Evolutionary conservation across 2,888 invertebrate genomes (phyloP).

Genomic region (Tachina lurida): DNA sequence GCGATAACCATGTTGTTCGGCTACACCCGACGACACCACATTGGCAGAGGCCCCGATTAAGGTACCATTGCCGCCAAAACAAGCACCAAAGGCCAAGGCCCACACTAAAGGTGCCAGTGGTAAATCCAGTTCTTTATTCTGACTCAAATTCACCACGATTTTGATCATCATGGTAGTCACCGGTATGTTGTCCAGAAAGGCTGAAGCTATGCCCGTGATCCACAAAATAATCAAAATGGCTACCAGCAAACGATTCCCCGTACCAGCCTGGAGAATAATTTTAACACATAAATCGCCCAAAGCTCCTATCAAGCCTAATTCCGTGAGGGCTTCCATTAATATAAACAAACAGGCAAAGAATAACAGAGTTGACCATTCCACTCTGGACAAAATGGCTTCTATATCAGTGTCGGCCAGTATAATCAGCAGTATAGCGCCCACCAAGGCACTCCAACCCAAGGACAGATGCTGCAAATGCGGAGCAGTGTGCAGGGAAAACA

Average conservation of each 20-base stretch:
- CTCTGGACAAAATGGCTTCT: constrained; percentile 90
- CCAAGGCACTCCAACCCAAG: constrained; percentile 92
- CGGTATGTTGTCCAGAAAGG: constrained; percentile 96
- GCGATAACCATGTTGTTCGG: constrained; percentile 94
- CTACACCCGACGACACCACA: constrained; percentile 95
- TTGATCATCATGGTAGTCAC: constrained; percentile 95
- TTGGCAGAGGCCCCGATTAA: constrained; percentile 95
- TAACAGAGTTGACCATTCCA: constrained; percentile 95
- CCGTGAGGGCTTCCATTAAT: constrained; percentile 93
- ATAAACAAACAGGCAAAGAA: constrained; percentile 95
- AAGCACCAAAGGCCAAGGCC: constrained; percentile 94
- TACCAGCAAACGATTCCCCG: constrained; percentile 86
- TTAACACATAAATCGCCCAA: constrained; percentile 88
- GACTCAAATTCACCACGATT: constrained; percentile 87
- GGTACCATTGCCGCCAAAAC: constrained; percentile 95
- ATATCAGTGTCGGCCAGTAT: constrained; percentile 90
- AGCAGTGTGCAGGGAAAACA: constrained; percentile 92
- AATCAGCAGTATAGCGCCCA: constrained; percentile 91
- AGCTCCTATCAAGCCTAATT: constrained; percentile 90
- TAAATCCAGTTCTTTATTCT: constrained; percentile 87
- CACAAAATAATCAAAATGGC: constrained; percentile 90
- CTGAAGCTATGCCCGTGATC: constrained; percentile 91
- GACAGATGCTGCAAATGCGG: constrained; percentile 88
- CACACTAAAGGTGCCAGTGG: constrained; percentile 92
- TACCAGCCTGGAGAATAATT: constrained; percentile 86